Evolutionary conservation across 2,888 invertebrate genomes (phyloP).

Genomic region (Caenorhabditis drosophilae): DNA sequence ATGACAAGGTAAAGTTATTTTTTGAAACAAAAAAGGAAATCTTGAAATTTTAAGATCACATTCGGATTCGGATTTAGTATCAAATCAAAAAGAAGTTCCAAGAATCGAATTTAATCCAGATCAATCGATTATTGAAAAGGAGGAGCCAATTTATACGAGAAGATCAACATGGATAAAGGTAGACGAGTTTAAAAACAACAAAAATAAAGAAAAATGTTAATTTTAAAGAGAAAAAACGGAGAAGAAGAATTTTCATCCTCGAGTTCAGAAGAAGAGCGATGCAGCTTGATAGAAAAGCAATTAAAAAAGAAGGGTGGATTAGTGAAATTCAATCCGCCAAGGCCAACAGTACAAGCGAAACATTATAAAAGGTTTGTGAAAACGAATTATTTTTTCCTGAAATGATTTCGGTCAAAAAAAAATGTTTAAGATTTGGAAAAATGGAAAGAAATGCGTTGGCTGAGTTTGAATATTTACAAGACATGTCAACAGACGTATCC

Average conservation of each 20-base stretch:
- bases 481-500: constrained; percentile 54
- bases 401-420: neutral
- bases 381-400: no score
- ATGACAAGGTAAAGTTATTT: neutral
- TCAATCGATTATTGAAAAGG: neutral
- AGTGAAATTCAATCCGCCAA: constrained; percentile 43
- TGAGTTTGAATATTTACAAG: constrained; percentile 53
- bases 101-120: no score
- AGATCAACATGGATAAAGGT: constrained; percentile 20
- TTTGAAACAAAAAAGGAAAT: neutral
- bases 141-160: constrained; percentile 12
- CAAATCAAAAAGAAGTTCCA: no score
- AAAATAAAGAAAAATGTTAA: neutral
- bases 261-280: constrained; percentile 33
- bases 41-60: constrained; percentile 7
- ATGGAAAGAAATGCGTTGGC: constrained; percentile 47
- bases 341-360: constrained; percentile 30
- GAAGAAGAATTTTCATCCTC: constrained; percentile 16
- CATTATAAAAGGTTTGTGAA: constrained; percentile 34
- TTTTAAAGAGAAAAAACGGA: constrained; percentile 28
- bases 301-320: constrained; percentile 37
- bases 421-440: constrained; percentile 39
- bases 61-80: constrained; percentile 22
- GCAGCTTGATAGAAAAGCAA: constrained; percentile 31
- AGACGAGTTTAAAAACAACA: neutral